These are phyloP conservation scores for Elysia chlorotica DNA, from an alignment of 1,140 invertebrate genomes.

Conservation along the genomic window DNA sequence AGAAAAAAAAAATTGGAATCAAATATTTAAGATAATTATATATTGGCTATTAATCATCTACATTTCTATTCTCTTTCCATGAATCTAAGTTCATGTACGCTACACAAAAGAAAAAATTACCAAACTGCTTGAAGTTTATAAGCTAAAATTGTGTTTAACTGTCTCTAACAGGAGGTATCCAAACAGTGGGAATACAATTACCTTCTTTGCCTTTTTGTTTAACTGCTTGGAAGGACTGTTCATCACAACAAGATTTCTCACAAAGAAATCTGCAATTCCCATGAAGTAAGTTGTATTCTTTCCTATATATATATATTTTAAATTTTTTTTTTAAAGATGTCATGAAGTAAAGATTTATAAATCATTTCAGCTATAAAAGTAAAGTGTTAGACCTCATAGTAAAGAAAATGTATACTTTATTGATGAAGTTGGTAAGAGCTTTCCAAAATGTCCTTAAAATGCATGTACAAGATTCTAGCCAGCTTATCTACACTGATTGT, in stretches of 20 bases:
- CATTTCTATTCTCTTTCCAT: not conserved
- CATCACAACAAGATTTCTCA: slow-evolving; percentile 86
- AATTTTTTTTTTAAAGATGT: too few species aligned
- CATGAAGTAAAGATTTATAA: too few species aligned
- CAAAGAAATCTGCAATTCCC: slow-evolving; percentile 68
- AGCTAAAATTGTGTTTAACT: slow-evolving; percentile 17
- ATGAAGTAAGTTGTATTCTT: slow-evolving; percentile 60
- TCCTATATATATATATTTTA: not conserved
- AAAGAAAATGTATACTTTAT: not conserved
- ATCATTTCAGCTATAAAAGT: too few species aligned
- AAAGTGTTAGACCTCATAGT: not conserved
- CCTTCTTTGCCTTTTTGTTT: slow-evolving; percentile 90
- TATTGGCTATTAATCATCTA: not conserved
- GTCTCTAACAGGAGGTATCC: slow-evolving; percentile 79
- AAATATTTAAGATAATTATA: too few species aligned
- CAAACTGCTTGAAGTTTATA: not conserved
- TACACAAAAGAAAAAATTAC: not conserved
- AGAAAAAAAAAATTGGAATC: too few species aligned
- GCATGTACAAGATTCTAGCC: not conserved
- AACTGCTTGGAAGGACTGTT: slow-evolving; percentile 91
- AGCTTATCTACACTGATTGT: not conserved
- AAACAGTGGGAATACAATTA: slow-evolving; percentile 89
- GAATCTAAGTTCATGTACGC: not conserved
- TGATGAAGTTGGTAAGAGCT: not conserved
- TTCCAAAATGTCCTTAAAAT: not conserved